These are phyloP conservation scores for Ardeotis arabs DNA, from an alignment of 2,113 vertebrate genomes.

Conservation along the genomic window DNA sequence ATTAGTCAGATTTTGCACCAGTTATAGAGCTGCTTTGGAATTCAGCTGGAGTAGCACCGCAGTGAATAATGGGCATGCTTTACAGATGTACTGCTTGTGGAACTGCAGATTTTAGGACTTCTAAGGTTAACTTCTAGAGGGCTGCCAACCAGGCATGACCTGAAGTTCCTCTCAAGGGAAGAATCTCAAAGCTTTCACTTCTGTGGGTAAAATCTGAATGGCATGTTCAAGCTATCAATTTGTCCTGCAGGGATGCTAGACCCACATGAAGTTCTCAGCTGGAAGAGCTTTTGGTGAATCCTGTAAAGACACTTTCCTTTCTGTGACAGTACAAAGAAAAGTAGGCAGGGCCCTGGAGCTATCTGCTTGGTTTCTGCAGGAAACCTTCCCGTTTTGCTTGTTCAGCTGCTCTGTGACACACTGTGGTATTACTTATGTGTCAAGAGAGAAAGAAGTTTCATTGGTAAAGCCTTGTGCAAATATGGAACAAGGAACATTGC, in stretches of 20 bases:
- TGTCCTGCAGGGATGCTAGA: neutral
- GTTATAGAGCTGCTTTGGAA: slow-evolving; percentile 35
- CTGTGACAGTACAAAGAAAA: neutral
- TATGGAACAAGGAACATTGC: neutral
- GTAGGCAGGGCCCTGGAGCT: neutral
- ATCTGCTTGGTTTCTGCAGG: neutral
- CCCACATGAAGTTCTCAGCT: neutral
- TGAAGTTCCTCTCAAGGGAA: neutral
- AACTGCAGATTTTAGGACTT: neutral
- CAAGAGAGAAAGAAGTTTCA: neutral
- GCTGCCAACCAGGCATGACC: neutral
- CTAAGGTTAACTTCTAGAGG: neutral
- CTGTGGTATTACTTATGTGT: neutral
- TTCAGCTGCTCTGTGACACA: neutral
- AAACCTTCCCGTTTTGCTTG: neutral
- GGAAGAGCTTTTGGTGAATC: neutral
- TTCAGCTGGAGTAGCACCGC: slow-evolving; percentile 35
- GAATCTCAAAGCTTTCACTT: neutral
- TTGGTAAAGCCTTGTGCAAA: neutral
- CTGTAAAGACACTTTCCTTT: neutral
- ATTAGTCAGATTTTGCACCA: slow-evolving; percentile 52
- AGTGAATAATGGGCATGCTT: slow-evolving; percentile 7
- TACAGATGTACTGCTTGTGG: neutral
- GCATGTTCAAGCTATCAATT: neutral
- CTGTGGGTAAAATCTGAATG: neutral